Conservation (phyloP, 2,797 vertebrate species). For the Picus viridis region DNA sequence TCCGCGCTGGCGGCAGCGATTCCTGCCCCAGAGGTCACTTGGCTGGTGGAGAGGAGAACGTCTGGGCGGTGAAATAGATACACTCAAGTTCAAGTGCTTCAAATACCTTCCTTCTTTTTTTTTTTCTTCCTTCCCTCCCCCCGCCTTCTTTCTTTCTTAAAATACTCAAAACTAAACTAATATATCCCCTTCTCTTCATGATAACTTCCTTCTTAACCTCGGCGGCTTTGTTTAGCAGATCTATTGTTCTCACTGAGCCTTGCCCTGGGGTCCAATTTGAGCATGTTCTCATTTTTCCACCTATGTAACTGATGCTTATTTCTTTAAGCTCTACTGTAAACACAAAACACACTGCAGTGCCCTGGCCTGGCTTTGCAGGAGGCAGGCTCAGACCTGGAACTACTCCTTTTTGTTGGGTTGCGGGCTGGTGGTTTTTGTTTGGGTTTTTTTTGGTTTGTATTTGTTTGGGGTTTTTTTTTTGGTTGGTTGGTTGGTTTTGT, state of each 20-base stretch:
- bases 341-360: conserved; percentile 18
- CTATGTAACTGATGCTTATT: conserved; percentile 68
- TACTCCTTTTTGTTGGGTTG: not conserved
- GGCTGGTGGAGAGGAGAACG: not conserved
- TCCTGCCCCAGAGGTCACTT: conserved; percentile 17
- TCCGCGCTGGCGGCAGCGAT: not conserved
- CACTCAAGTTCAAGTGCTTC: conserved; percentile 56
- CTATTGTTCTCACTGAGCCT: conserved; percentile 53
- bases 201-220: conserved; percentile 48
- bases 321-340: conserved; percentile 63
- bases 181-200: conserved; percentile 8
- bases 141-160: not conserved
- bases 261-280: conserved; percentile 67
- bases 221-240: conserved; percentile 35
- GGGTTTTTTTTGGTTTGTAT: not conserved
- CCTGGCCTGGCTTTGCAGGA: conserved; percentile 19
- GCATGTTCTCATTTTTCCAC: conserved; percentile 45
- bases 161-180: not conserved
- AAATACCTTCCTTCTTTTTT: not conserved
- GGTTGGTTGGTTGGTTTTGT: not conserved
- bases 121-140: too few relatives aligned
- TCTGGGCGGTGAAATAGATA: conserved; percentile 46
- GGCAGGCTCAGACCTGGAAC: conserved; percentile 30
- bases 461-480: not conserved
- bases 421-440: not conserved